phyloP scores from a whole-genome alignment of 2,113 vertebrate species.

The Rhombomys opimus region DNA sequence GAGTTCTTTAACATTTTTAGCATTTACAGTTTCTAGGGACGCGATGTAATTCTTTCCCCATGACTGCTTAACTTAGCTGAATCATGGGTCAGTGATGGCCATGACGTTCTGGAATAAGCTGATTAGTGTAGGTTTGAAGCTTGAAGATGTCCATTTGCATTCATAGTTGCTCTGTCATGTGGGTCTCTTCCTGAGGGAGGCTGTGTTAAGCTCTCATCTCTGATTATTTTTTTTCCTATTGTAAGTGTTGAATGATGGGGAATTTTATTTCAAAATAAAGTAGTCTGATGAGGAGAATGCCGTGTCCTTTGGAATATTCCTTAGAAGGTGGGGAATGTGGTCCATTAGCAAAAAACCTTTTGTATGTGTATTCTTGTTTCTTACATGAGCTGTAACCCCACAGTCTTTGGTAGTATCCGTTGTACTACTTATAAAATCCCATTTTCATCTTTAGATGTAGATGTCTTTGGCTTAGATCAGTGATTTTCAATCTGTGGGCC shows the following conservation, averaged over 20 bases:
- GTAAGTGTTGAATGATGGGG: not conserved
- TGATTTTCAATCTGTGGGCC: not conserved
- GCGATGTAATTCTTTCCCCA: not conserved
- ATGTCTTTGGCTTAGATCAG: slow-evolving; percentile 27
- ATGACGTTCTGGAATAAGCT: not conserved
- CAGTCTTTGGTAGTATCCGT: not conserved
- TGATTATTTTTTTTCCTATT: not conserved
- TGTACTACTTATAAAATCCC: not conserved
- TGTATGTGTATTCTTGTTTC: not conserved
- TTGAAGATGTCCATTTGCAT: not conserved
- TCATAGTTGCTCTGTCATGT: not conserved
- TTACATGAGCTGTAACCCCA: not conserved
- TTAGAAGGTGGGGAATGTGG: not conserved
- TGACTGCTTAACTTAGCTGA: not conserved
- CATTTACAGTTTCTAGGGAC: not conserved
- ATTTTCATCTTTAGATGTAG: not conserved
- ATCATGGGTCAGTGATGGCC: not conserved
- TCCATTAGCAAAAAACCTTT: not conserved
- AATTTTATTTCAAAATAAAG: slow-evolving; percentile 68
- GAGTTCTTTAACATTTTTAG: not conserved
- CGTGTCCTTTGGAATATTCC: not conserved
- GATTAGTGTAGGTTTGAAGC: not conserved
- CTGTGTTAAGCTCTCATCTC: not conserved
- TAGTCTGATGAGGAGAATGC: not conserved
- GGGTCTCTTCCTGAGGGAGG: not conserved